These are phyloP conservation scores for Trichoplax adhaerens DNA, from an alignment of 37 sponge, comb jelly and placozoan genomes.

Conservation along the genomic window DNA sequence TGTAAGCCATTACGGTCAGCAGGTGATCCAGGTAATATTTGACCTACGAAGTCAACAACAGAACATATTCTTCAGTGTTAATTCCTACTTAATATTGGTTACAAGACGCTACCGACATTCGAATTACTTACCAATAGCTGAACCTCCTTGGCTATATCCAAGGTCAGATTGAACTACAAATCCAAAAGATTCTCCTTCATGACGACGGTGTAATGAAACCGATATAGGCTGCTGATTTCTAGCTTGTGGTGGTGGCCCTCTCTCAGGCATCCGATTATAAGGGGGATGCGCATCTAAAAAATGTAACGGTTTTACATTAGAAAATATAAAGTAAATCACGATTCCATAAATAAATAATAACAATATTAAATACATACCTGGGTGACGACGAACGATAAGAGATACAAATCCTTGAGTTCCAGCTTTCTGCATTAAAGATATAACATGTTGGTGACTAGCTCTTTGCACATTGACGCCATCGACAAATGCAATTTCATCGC, in stretches of 20 bases:
- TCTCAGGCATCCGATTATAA: too few species aligned
- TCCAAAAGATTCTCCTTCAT: conserved; percentile 53
- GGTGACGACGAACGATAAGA: conserved; percentile 17
- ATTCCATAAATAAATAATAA: too few species aligned
- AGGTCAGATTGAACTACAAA: conserved; percentile 71
- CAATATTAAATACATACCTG: too few species aligned
- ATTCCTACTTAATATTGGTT: too few species aligned
- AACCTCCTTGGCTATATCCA: background rate
- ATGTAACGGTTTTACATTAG: too few species aligned
- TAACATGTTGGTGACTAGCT: conserved; percentile 30
- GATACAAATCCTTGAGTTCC: conserved; percentile 17
- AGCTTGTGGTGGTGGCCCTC: too few species aligned
- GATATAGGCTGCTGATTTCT: too few species aligned
- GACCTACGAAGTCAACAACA: conserved; percentile 30
- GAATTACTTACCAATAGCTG: background rate
- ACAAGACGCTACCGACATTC: background rate
- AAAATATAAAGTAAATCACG: too few species aligned
- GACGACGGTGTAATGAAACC: too few species aligned
- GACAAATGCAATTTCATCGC: conserved; percentile 39
- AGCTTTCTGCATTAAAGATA: conserved; percentile 17
- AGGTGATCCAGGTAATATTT: conserved; percentile 65
- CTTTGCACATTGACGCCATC: conserved; percentile 21
- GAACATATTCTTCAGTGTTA: too few species aligned
- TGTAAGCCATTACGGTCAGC: conserved; percentile 59
- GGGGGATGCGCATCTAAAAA: too few species aligned